A percentile compares a stretch with the other conserved stretches of the same genome.
phyloP scores from a whole-genome alignment of 2,888 invertebrate genomes.

The Orthonychiurus folsomi region DNA sequence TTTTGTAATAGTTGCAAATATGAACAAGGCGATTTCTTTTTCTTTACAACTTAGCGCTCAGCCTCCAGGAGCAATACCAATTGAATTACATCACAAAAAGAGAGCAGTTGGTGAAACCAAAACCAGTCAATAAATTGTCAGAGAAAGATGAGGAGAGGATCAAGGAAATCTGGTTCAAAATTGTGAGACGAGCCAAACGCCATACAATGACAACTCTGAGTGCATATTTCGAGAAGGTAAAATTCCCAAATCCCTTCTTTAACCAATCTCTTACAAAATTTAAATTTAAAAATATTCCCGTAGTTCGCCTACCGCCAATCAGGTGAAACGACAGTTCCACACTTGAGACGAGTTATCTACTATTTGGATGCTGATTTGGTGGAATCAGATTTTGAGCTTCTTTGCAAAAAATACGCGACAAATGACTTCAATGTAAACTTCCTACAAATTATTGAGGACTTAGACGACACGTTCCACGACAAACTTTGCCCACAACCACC shows the following conservation, averaged over 20 bases:
- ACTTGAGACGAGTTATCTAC: slow-evolving; percentile 64
- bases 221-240: slow-evolving; percentile 34
- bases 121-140: slow-evolving; percentile 52
- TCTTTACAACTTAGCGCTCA: slow-evolving; percentile 24
- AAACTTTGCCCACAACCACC: slow-evolving; percentile 32
- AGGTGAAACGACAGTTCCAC: slow-evolving; percentile 65
- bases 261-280: not conserved
- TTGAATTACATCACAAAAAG: slow-evolving; percentile 34
- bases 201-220: slow-evolving; percentile 31
- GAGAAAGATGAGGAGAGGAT: slow-evolving; percentile 58
- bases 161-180: slow-evolving; percentile 62
- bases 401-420: slow-evolving; percentile 65
- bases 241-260: not conserved
- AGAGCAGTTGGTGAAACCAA: slow-evolving; percentile 28
- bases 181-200: slow-evolving; percentile 45
- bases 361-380: slow-evolving; percentile 61
- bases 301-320: slow-evolving; percentile 37
- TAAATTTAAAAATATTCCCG: not conserved
- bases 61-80: slow-evolving; percentile 39
- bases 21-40: not conserved
- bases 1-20: not conserved
- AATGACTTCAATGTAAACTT: slow-evolving; percentile 70
- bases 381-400: slow-evolving; percentile 61
- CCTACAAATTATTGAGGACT: slow-evolving; percentile 60
- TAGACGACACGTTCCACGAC: slow-evolving; percentile 55